Base-by-base conservation (phyloP, 2,888 invertebrate species). In the Ormyrus thymus region DNA sequence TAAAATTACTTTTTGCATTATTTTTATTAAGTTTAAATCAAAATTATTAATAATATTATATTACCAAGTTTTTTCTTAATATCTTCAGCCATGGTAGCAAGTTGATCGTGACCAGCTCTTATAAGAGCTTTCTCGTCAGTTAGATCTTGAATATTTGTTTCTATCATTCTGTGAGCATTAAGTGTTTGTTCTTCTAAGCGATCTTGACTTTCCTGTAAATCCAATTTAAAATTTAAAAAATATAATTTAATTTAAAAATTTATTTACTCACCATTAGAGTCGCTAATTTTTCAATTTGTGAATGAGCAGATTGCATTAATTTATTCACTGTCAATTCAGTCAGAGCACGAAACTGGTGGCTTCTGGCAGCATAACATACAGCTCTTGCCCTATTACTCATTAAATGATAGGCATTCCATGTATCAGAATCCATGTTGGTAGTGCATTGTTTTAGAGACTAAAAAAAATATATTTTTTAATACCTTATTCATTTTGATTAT, bases 391-490 rank as follows among this genome's bases (percentile, higher is more conserved):
- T 88, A 86, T 94, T 94, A 81, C 92, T 92, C 89, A 94, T 92
- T 70, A 94, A 90, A 86, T 94, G 93, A 85, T 94, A 94, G n/a
- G 93, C 92, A 85, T 94, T 94, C 94, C 94, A 94, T 64, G 92
- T 92, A 83, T 93, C 93, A 4, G 92, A 88, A 86, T 94, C 93
- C 94, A 94, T 94, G 55, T 91, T 88, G 43, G 88, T 91, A 2
- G 94, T 94, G 86, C 94, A 94, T 80, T 93, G 92, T 84, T 91
- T 92, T 71, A 94, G 89, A 55, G 91, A 89, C 92, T 92, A 83
- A 51, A 87, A 87, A 79, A 79, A 75, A 62, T 66, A 78, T 73
- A n/a, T 76, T 9, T 66, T 13, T 66, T 15, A 55, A 61, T 43
- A 77, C 45, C 53, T 53, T 58, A 10, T n/a, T 62, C 58, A 48